These are phyloP conservation scores for Cantharis lateralis DNA, from an alignment of 2,888 invertebrate genomes.

Conservation along the genomic window DNA sequence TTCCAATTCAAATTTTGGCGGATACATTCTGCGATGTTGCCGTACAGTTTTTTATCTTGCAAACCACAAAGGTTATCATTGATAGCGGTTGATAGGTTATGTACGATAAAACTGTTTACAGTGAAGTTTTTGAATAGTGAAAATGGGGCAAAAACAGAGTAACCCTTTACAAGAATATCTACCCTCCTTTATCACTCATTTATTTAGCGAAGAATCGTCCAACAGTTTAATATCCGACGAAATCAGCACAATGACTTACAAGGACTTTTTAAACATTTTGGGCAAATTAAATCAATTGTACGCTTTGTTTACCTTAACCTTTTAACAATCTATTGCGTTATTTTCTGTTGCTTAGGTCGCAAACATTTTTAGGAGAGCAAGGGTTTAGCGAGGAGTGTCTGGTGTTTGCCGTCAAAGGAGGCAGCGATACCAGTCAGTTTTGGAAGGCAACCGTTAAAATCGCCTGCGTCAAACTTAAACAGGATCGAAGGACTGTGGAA, in stretches of 20 bases:
- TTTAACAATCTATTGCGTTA: neutral
- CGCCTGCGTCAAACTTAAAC: slow-evolving; percentile 65
- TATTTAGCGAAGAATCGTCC: slow-evolving; percentile 42
- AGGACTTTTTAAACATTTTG: slow-evolving; percentile 63
- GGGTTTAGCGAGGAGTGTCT: slow-evolving; percentile 56
- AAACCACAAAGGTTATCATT: neutral
- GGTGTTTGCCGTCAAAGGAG: slow-evolving; percentile 67
- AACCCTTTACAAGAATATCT: slow-evolving; percentile 42
- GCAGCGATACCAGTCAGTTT: slow-evolving; percentile 65
- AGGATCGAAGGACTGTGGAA: slow-evolving; percentile 58
- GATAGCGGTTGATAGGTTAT: neutral
- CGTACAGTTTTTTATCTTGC: neutral
- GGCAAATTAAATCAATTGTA: slow-evolving; percentile 67
- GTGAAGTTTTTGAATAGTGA: neutral
- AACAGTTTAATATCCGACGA: slow-evolving; percentile 47
- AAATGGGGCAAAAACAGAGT: slow-evolving; percentile 41
- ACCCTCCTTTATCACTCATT: slow-evolving; percentile 35
- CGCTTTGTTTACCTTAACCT: slow-evolving; percentile 41
- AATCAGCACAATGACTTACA: slow-evolving; percentile 57
- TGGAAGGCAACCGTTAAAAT: slow-evolving; percentile 74
- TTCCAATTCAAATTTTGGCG: neutral
- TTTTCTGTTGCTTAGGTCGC: neutral
- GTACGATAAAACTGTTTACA: neutral
- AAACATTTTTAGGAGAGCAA: neutral
- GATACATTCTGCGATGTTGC: neutral